Base-by-base conservation (phyloP, 2,888 invertebrate species). In the Trichogramma evanescens region DNA sequence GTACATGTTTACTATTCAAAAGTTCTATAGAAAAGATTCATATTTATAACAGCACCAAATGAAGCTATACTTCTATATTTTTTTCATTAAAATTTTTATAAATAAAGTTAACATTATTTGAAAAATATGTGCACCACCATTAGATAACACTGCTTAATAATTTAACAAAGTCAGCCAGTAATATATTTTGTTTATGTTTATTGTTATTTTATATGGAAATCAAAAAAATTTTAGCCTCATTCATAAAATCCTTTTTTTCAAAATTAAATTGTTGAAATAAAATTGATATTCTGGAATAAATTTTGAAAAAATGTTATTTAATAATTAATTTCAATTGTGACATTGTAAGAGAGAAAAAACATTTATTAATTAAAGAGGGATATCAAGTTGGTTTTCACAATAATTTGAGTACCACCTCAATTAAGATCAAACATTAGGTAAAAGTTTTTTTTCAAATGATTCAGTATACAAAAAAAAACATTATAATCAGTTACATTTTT, bases 401-500 rank as follows among this genome's bases (percentile, higher is more conserved):
- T 86, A 82, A 63, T 84, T 84, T 0, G 88, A 83, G 60, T 93
- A 89, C 95, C 96, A 96, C 9, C 95, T 94, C 5, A 95, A 79
- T 54, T 84, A 83, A 26, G 82, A 79, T 6, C 86, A 86, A 26
- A 95, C 85, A 56, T 87, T 86, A 13, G 84, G 81, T 73, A 91
- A 86, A 50, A 96, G 79, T 85, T 80, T 73, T 89, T 88, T 26
- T 85, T 83, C 59, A 95, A 79, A 68, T 89, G 89, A 74, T 88
- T 89, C 54, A 86, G 85, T 67, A 93, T 87, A 1, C 89, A 88
- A 6, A 87, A 89, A 95, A 96, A 97, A 0, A 96, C 96, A 0
- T 95, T 94, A 80, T 89, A 96, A 78, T 96, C 91, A 42, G 86
- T 87, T 78, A 96, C 95, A 68, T 89, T 86, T 65, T 85, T 83